Evolutionary conservation across 2,888 invertebrate genomes (phyloP).

Genomic region (Papilio protenor): DNA sequence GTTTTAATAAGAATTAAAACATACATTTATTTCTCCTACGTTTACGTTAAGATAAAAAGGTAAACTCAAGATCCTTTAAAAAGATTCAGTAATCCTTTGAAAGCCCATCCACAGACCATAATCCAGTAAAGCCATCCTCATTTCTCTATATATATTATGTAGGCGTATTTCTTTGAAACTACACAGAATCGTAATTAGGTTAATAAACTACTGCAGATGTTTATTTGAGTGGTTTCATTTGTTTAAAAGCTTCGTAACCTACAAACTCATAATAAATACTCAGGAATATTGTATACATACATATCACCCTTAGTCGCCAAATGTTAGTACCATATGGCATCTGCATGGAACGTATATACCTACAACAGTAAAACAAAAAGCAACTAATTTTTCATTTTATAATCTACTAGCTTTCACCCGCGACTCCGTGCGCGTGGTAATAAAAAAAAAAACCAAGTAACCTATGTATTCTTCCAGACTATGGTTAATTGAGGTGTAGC

Average conservation of each 20-base stretch:
- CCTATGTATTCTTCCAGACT: no score
- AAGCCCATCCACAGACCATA: background rate
- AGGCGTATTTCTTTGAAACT: slow-evolving; percentile 37
- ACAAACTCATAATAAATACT: slow-evolving; percentile 2
- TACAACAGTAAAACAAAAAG: background rate
- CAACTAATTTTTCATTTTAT: background rate
- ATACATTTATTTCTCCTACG: background rate
- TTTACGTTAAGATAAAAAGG: background rate
- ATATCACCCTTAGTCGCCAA: background rate
- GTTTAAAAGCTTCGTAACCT: slow-evolving; percentile 28
- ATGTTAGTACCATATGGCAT: background rate
- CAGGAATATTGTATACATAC: background rate
- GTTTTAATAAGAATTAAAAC: background rate
- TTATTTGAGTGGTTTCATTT: slow-evolving; percentile 38
- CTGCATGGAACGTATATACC: background rate
- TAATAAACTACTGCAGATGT: slow-evolving; percentile 41
- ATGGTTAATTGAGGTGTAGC: no score
- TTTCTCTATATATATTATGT: background rate
- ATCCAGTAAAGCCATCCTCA: background rate
- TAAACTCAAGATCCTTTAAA: background rate
- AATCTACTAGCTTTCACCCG: no score
- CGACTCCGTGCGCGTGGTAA: no score
- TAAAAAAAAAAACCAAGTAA: no score
- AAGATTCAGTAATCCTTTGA: background rate
- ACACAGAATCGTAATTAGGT: slow-evolving; percentile 33